These are phyloP conservation scores for Drosophila pachea DNA, from an alignment of 1,140 invertebrate genomes.

Conservation along the genomic window DNA sequence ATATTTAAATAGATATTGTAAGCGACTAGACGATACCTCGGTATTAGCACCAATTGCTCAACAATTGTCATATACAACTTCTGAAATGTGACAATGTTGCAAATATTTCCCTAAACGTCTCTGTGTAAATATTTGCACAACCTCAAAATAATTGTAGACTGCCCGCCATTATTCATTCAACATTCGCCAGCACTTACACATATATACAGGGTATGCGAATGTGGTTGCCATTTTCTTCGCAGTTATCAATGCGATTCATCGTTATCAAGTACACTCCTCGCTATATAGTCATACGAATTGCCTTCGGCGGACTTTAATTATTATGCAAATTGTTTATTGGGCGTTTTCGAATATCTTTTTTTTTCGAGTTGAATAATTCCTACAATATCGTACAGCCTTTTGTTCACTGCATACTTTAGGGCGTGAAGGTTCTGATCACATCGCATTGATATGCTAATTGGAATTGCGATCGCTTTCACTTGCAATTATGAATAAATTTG, in stretches of 20 bases:
- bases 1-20: constrained; percentile 4
- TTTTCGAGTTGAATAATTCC: constrained; percentile 11
- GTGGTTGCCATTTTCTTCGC: neutral
- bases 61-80: neutral
- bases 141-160: neutral
- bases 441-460: too few relatives aligned
- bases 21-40: neutral
- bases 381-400: neutral
- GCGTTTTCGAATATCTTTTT: constrained; percentile 4
- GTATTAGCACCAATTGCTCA: neutral
- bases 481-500: too few relatives aligned
- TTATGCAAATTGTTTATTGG: constrained; percentile 26
- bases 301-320: constrained; percentile 26
- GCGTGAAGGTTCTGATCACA: neutral
- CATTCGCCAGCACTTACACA: neutral
- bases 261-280: constrained; percentile 16
- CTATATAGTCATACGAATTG: constrained; percentile 8
- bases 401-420: constrained; percentile 23
- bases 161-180: neutral
- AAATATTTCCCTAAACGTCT: too few relatives aligned
- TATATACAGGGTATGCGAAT: neutral
- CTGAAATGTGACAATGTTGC: too few relatives aligned
- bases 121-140: too few relatives aligned
- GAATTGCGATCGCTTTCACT: too few relatives aligned
- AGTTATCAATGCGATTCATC: constrained; percentile 23